Evolutionary conservation across 1,140 invertebrate genomes (phyloP), one percentile per base, ranked within the genome.

Genomic region (Hestina assimilis): DNA sequence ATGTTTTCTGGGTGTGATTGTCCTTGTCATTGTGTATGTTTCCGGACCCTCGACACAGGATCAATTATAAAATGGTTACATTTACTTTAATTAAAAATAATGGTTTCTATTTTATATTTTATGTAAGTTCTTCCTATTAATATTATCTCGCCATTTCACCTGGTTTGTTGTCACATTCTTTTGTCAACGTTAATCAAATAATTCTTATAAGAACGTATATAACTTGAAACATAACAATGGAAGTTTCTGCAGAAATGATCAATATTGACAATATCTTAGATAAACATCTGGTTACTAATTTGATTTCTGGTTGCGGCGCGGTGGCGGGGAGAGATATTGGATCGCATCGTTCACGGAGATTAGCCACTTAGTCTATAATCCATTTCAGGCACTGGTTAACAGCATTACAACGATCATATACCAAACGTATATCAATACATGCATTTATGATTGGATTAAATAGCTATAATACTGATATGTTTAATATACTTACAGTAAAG

Each of bases 311-410:
- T 14, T 14, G 12, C 4, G 15, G 5, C n/a, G 33, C 17, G n/a
- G 11, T 31, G 29, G 24, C n/a, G 24, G 8, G 4, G 8, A 17
- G 42, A 45, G 14, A 23, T 28, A 45, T 26, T 28, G 42, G 42
- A 45, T 45, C 21, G 26, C 42, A 28, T 14, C 26, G 19, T 24
- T 28, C 21, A 28, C 15, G 11, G 42, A 45, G 42, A 45, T 45
- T 26, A 45, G 42, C 15, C 14, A 38, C 35, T 28, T 19, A 38
- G 15, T 19, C 8, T 38, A 38, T 38, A 38, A 38, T 38, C 33
- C 15, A 11, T 38, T 38, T 38, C 15, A 38, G 33, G 12, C 31
- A 5, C 5, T 35, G 31, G 33, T 19, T 38, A 38, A 38, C 33
- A 19, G 15, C 33, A 19, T 38, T 38, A 38, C 1, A 11, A 7